phyloP scores from a whole-genome alignment of 1,140 invertebrate genomes.

The Ptiloglossa arizonensis region DNA sequence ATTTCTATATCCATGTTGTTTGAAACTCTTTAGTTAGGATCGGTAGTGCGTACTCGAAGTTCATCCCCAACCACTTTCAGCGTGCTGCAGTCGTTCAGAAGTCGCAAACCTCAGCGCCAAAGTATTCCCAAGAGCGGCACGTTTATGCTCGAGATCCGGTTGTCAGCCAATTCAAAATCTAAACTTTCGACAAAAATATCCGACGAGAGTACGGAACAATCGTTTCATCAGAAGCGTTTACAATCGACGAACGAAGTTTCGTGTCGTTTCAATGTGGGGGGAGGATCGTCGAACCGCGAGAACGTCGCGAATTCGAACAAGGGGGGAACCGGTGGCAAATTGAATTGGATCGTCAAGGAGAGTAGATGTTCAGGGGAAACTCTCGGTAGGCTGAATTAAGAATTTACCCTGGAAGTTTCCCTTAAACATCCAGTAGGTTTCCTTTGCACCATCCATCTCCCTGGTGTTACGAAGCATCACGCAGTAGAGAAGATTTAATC shows the following conservation, averaged over 20 bases:
- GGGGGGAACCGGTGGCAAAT: slow-evolving; percentile 1
- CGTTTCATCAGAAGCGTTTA: background rate
- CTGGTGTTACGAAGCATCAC: too few species aligned
- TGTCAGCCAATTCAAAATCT: background rate
- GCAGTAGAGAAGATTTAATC: too few species aligned
- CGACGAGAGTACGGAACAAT: background rate
- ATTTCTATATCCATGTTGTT: too few species aligned
- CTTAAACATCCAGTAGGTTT: background rate
- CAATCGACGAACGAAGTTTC: slow-evolving; percentile 2
- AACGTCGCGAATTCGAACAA: background rate
- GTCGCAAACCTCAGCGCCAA: too few species aligned
- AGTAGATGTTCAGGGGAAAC: background rate
- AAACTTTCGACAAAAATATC: background rate
- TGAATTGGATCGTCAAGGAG: slow-evolving; percentile 16
- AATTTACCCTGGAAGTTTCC: slow-evolving; percentile 8
- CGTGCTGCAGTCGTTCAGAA: too few species aligned
- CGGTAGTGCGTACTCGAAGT: too few species aligned
- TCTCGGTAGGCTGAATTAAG: background rate
- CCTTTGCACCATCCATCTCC: background rate
- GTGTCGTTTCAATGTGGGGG: background rate
- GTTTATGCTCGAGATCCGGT: background rate
- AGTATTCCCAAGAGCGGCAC: too few species aligned
- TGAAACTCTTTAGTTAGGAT: too few species aligned
- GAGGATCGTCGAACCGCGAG: background rate
- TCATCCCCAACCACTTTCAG: too few species aligned